A percentile compares a stretch with the other conserved stretches of the same genome.
phyloP scores from a whole-genome alignment of 2,888 invertebrate genomes.

The Aporophyla lueneburgensis region DNA sequence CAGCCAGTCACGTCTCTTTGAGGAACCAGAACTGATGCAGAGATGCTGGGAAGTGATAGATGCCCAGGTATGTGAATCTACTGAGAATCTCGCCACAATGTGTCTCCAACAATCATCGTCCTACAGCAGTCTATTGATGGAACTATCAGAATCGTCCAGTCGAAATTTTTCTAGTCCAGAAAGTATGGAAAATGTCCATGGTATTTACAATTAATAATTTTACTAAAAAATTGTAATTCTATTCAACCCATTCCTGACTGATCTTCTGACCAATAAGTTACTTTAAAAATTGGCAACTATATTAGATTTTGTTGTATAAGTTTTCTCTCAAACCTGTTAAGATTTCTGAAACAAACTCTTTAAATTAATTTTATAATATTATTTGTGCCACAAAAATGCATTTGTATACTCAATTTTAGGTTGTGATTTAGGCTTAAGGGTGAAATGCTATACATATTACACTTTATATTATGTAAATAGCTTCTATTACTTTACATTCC shows the following conservation, averaged over 20 bases:
- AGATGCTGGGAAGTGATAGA: slow-evolving; percentile 99
- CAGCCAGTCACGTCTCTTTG: slow-evolving; percentile 98
- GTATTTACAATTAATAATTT: slow-evolving; percentile 74
- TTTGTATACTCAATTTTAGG: slow-evolving; percentile 82
- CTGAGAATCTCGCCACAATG: slow-evolving; percentile 87
- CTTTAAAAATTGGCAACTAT: slow-evolving; percentile 18
- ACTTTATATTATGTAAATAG: slow-evolving; percentile 58
- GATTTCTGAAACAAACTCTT: slow-evolving; percentile 14
- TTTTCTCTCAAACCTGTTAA: not conserved
- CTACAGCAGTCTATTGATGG: slow-evolving; percentile 86
- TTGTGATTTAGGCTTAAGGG: slow-evolving; percentile 85
- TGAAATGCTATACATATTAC: slow-evolving; percentile 61
- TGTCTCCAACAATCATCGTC: slow-evolving; percentile 85
- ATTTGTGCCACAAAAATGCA: slow-evolving; percentile 73
- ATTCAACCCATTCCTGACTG: slow-evolving; percentile 39
- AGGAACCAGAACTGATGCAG: slow-evolving; percentile 99
- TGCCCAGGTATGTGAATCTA: slow-evolving; percentile 95
- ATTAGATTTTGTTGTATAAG: slow-evolving; percentile 16
- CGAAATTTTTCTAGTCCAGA: slow-evolving; percentile 84
- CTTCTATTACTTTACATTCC: slow-evolving; percentile 68
- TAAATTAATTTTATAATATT: slow-evolving; percentile 64
- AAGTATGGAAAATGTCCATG: slow-evolving; percentile 80
- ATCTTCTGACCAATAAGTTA: slow-evolving; percentile 53
- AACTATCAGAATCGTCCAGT: slow-evolving; percentile 85
- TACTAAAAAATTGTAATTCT: slow-evolving; percentile 24